Evolutionary conservation across 2,113 vertebrate genomes (phyloP).

Genomic region (Notarius quadriscutis): DNA sequence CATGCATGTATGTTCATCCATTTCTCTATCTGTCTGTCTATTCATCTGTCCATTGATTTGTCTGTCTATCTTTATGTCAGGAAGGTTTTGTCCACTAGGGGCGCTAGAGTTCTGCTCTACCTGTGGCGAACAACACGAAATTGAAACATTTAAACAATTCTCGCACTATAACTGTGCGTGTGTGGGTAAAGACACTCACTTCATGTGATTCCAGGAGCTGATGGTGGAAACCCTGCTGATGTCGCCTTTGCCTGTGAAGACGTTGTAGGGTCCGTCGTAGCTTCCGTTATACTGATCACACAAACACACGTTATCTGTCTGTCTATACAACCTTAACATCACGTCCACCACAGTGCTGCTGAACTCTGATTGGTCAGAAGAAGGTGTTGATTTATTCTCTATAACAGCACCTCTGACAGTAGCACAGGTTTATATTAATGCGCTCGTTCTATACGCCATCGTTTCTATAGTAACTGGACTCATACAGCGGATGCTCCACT

Average conservation of each 20-base stretch:
- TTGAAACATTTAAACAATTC: background rate
- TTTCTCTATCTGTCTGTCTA: background rate
- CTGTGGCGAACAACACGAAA: background rate
- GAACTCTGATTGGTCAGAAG: background rate
- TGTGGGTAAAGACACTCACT: conserved; percentile 68
- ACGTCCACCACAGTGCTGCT: background rate
- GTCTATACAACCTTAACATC: background rate
- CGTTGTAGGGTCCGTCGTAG: conserved; percentile 79
- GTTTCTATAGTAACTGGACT: background rate
- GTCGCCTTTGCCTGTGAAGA: conserved; percentile 81
- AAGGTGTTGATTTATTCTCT: background rate
- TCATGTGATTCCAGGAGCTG: conserved; percentile 76
- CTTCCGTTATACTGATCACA: conserved; percentile 86
- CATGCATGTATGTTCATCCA: background rate
- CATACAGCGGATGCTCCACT: no score
- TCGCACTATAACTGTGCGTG: background rate
- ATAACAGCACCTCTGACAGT: background rate
- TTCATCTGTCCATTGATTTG: background rate
- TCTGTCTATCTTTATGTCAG: background rate
- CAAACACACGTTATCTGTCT: background rate
- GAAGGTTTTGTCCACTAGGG: background rate
- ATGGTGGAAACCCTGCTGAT: conserved; percentile 80
- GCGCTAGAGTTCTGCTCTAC: background rate
- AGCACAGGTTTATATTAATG: background rate
- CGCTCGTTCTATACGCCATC: background rate